Conservation (phyloP, 2,113 vertebrate genomes). For the Bubo bubo region DNA sequence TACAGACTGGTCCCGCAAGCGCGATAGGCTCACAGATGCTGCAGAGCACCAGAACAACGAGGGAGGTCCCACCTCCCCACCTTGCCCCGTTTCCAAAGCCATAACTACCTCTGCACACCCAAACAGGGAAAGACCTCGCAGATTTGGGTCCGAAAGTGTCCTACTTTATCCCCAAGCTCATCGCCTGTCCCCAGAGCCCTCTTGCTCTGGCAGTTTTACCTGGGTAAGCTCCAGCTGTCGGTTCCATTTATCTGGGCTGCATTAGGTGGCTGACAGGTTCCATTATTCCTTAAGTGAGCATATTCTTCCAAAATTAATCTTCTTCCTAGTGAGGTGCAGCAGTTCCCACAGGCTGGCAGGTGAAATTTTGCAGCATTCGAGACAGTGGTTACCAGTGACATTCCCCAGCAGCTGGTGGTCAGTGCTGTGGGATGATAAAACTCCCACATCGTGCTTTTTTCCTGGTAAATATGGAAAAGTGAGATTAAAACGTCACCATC, state of each 20-base stretch:
- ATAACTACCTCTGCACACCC: background rate
- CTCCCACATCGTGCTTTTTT: background rate
- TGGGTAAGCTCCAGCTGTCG: background rate
- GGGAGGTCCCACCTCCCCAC: background rate
- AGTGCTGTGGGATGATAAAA: background rate
- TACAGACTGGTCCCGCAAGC: accelerated
- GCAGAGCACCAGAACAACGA: accelerated
- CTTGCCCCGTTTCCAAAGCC: background rate
- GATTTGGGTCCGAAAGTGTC: background rate
- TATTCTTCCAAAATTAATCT: background rate
- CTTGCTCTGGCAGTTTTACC: background rate
- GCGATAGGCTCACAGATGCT: accelerated
- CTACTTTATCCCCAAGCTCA: background rate
- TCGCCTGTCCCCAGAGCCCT: background rate
- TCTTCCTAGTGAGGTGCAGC: background rate
- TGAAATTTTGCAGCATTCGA: background rate
- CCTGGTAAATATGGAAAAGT: background rate
- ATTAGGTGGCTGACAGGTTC: background rate
- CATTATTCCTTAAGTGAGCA: background rate
- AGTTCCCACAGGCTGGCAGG: background rate
- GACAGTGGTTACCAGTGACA: background rate
- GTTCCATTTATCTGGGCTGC: background rate
- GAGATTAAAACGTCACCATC: background rate
- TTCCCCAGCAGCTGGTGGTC: background rate
- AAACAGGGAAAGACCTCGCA: accelerated